phyloP scores from a whole-genome alignment of 2,113 vertebrate species.

The Amblyornis subalaris region DNA sequence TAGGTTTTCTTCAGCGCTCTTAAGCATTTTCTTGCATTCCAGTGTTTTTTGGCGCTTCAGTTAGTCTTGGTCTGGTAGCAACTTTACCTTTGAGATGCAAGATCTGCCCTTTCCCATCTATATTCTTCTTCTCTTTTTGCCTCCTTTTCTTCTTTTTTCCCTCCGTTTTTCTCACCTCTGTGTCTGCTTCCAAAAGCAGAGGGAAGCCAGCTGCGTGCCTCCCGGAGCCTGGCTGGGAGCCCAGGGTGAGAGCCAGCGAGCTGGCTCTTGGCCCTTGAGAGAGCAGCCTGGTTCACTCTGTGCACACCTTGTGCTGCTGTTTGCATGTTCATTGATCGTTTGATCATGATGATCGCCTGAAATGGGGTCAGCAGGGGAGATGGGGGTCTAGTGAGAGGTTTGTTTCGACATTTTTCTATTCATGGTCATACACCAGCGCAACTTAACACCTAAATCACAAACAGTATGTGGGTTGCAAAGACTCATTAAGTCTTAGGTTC shows the following conservation, averaged over 20 bases:
- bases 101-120: neutral
- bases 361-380: neutral
- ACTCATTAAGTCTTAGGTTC: neutral
- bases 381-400: neutral
- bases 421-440: neutral
- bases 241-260: rapidly evolving
- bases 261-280: neutral
- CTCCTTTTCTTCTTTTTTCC: neutral
- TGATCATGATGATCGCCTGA: neutral
- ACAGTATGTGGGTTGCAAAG: rapidly evolving
- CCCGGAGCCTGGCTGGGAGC: neutral
- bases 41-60: rapidly evolving
- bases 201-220: rapidly evolving
- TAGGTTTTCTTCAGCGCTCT: neutral
- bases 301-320: neutral
- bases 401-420: neutral
- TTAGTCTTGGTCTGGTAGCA: neutral
- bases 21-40: neutral
- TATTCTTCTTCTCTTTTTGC: neutral
- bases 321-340: neutral
- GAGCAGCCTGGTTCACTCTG: neutral
- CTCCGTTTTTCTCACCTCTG: neutral
- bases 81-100: neutral
- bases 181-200: neutral
- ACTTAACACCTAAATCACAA: neutral